A percentile compares a stretch with the other conserved stretches of the same genome.
phyloP scores from a whole-genome alignment of 2,888 invertebrate genomes.

The Eristalis intricaria region DNA sequence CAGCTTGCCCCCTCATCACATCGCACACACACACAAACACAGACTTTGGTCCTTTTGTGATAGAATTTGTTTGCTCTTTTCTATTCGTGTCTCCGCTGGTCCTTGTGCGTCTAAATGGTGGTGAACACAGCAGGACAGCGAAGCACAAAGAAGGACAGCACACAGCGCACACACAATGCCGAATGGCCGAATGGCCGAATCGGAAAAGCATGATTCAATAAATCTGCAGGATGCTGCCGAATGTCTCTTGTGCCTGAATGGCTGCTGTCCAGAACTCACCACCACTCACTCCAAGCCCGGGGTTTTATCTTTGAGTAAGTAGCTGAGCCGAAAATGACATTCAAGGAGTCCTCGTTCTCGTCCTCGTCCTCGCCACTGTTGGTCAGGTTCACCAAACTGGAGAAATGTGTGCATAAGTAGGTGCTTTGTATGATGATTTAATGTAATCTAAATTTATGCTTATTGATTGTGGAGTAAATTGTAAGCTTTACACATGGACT shows the following conservation, averaged over 20 bases:
- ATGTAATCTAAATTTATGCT: slow-evolving; percentile 68
- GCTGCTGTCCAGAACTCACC: neutral
- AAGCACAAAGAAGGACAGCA: slow-evolving; percentile 16
- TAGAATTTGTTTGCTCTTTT: slow-evolving; percentile 20
- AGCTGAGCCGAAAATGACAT: slow-evolving; percentile 16
- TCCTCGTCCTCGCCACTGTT: neutral
- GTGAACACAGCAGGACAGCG: neutral
- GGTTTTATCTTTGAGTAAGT: slow-evolving; percentile 14
- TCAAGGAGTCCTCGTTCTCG: neutral
- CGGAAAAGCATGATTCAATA: slow-evolving; percentile 62
- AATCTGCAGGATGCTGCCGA: slow-evolving; percentile 51
- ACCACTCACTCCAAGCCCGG: neutral
- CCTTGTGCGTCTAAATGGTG: no score
- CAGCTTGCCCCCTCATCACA: slow-evolving; percentile 13
- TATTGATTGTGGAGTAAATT: slow-evolving; percentile 61
- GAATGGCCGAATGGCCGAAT: slow-evolving; percentile 44
- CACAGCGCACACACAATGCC: neutral
- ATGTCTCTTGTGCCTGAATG: slow-evolving; percentile 41
- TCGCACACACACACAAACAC: neutral
- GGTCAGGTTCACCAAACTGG: neutral
- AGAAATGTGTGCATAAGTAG: slow-evolving; percentile 56
- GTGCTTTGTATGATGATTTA: slow-evolving; percentile 69
- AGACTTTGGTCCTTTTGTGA: neutral
- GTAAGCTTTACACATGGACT: slow-evolving; percentile 2
- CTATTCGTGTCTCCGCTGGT: neutral